phyloP scores from a whole-genome alignment of 64 coral and sea anemone species.

The Pocillopora damicornis region DNA sequence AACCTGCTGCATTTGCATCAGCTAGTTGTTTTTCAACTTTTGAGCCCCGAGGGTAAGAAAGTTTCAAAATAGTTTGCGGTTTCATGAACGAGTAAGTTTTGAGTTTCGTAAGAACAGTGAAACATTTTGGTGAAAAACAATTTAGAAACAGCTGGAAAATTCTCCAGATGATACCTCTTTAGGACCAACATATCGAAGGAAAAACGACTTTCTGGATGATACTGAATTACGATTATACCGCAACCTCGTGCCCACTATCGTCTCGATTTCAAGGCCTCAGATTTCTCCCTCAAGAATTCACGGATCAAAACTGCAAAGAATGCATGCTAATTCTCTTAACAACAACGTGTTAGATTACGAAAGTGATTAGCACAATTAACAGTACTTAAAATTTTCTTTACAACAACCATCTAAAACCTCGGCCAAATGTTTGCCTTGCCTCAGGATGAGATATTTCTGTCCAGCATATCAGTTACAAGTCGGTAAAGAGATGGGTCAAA shows the following conservation, averaged over 20 bases:
- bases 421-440: not conserved
- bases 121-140: not conserved
- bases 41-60: not conserved
- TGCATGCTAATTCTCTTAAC: not conserved
- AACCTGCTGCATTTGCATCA: no score
- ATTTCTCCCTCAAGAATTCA: not conserved
- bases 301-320: not conserved
- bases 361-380: conserved; percentile 17
- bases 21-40: not conserved
- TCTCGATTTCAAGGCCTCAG: not conserved
- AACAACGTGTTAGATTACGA: not conserved
- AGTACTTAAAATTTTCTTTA: not conserved
- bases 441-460: not conserved
- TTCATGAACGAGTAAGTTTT: not conserved
- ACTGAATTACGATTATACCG: not conserved
- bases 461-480: not conserved
- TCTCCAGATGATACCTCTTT: not conserved
- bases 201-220: no score
- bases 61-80: not conserved
- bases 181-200: no score
- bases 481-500: not conserved
- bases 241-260: not conserved
- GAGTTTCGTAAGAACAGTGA: not conserved
- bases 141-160: not conserved
- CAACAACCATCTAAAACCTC: not conserved